Conservation (phyloP, 2,888 invertebrate genomes). For the Theretra japonica region DNA sequence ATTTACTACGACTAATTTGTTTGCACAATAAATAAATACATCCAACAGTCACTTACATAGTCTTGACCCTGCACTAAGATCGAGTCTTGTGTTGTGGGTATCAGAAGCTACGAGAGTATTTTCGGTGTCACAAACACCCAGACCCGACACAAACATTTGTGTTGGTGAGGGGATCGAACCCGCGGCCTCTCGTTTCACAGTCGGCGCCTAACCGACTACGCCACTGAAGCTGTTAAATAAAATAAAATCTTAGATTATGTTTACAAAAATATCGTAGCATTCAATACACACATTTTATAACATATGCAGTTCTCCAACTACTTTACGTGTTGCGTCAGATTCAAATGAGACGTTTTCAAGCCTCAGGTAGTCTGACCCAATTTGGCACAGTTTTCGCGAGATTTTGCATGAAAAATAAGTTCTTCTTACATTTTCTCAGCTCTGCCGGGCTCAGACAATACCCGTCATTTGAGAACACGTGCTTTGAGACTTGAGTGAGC, state of each 20-base stretch:
- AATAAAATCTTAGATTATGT: neutral
- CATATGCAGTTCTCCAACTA: neutral
- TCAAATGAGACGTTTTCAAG: slow-evolving; percentile 3
- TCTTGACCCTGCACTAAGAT: too few relatives aligned
- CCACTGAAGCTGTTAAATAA: too few relatives aligned
- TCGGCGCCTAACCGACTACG: too few relatives aligned
- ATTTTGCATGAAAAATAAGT: slow-evolving; percentile 23
- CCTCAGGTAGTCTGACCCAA: slow-evolving; percentile 18
- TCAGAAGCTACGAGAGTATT: too few relatives aligned
- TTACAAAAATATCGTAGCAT: neutral
- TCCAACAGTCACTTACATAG: too few relatives aligned
- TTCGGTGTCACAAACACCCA: too few relatives aligned
- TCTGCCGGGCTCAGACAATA: slow-evolving; percentile 1
- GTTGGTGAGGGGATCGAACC: too few relatives aligned
- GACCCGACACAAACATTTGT: too few relatives aligned
- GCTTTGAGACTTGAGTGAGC: neutral
- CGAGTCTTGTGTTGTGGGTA: too few relatives aligned
- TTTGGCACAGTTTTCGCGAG: slow-evolving; percentile 16
- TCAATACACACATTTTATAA: too few relatives aligned
- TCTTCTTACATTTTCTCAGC: slow-evolving; percentile 13
- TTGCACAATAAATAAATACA: too few relatives aligned
- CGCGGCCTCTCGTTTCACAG: too few relatives aligned
- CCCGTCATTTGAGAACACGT: slow-evolving; percentile 13
- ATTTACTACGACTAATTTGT: neutral
- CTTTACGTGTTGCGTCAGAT: slow-evolving; percentile 12